Conservation (phyloP, 1,140 invertebrate genomes). For the Platorchestia sp. region DNA sequence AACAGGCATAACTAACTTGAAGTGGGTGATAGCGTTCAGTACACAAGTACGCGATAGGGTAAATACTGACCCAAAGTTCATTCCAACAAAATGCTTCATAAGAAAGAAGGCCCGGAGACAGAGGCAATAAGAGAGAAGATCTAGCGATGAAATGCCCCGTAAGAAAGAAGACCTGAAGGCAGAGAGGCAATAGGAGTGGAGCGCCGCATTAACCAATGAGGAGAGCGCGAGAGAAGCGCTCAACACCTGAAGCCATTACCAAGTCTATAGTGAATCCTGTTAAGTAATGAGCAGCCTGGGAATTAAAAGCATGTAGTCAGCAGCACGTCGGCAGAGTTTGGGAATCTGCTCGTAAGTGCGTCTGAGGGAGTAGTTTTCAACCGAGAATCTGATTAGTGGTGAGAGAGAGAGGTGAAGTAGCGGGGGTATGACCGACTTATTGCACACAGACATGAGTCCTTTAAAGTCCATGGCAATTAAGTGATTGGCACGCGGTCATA, state of each 20-base stretch:
- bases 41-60: neutral
- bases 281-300: neutral
- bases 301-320: neutral
- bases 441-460: neutral
- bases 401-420: neutral
- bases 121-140: neutral
- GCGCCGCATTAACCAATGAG: neutral
- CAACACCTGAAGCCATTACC: neutral
- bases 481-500: neutral
- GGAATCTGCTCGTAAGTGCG: neutral
- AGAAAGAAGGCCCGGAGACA: neutral
- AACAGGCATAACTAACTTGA: too few relatives aligned
- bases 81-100: neutral
- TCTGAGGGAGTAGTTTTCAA: neutral
- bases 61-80: neutral
- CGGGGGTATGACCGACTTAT: neutral
- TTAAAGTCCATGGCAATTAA: neutral
- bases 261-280: neutral
- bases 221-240: neutral
- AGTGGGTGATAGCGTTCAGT: too few relatives aligned
- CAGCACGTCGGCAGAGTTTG: neutral
- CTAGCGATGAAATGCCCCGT: too few relatives aligned
- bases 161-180: neutral
- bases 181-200: neutral
- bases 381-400: neutral